A percentile compares a stretch with the other conserved stretches of the same genome.
These are phyloP conservation scores for Aleiodes sp. DNA, from an alignment of 1,140 invertebrate species.

Conservation along the genomic window DNA sequence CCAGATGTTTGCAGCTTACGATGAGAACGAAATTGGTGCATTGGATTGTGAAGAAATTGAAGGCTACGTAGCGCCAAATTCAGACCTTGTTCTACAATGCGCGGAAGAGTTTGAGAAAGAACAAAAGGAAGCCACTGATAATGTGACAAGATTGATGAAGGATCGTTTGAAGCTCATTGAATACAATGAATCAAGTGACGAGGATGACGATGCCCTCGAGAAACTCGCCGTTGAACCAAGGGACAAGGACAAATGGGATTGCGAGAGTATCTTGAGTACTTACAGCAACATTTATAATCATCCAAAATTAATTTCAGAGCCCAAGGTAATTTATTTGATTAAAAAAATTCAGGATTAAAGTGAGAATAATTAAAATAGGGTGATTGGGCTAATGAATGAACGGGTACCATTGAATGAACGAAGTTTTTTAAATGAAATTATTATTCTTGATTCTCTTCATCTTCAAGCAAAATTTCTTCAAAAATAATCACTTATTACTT, in stretches of 20 bases:
- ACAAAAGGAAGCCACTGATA: slow-evolving; percentile 48
- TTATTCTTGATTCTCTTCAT: no score
- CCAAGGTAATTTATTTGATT: slow-evolving; percentile 65
- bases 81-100: slow-evolving; percentile 72
- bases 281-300: slow-evolving; percentile 92
- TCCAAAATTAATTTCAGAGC: slow-evolving; percentile 86
- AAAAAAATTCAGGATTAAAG: neutral
- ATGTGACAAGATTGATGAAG: slow-evolving; percentile 51
- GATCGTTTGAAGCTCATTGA: slow-evolving; percentile 52
- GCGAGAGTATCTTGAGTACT: slow-evolving; percentile 89
- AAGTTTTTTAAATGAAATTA: no score
- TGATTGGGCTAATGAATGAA: no score
- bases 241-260: slow-evolving; percentile 86
- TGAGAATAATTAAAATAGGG: neutral
- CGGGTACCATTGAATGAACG: no score
- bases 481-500: no score
- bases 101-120: slow-evolving; percentile 70
- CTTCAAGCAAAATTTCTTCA: no score
- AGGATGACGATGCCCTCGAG: slow-evolving; percentile 71
- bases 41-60: slow-evolving; percentile 91
- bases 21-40: slow-evolving; percentile 90
- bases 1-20: slow-evolving; percentile 85
- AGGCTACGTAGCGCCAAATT: slow-evolving; percentile 75
- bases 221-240: slow-evolving; percentile 69
- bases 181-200: slow-evolving; percentile 49